Evolutionary conservation across 2,888 invertebrate genomes (phyloP).

Genomic region (Ashinkailepas kermadecensis): DNA sequence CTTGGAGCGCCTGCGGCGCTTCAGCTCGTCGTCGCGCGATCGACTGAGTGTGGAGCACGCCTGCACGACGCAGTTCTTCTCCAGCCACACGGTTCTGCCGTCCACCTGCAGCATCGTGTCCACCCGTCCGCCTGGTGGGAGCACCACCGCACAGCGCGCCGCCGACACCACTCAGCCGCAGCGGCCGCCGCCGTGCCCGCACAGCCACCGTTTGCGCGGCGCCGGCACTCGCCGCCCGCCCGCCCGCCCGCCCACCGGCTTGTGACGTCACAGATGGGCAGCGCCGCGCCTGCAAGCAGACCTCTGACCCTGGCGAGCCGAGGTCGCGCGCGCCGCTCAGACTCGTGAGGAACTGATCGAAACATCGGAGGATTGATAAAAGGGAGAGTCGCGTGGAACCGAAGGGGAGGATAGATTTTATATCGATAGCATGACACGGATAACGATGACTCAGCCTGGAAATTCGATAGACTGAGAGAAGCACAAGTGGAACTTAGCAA

Average conservation of each 20-base stretch:
- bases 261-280: not conserved
- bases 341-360: too few species aligned
- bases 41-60: slow-evolving; percentile 13
- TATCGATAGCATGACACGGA: too few species aligned
- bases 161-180: not conserved
- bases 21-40: not conserved
- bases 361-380: too few species aligned
- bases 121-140: not conserved
- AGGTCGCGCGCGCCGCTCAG: not conserved
- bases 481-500: too few species aligned
- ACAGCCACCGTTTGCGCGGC: not conserved
- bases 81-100: slow-evolving; percentile 2
- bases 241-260: not conserved
- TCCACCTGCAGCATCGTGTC: slow-evolving; percentile 11
- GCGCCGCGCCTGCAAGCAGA: not conserved
- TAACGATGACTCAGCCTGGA: too few species aligned
- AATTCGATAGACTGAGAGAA: too few species aligned
- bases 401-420: too few species aligned
- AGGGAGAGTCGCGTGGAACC: too few species aligned
- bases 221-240: not conserved
- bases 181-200: not conserved
- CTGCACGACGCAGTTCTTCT: slow-evolving; percentile 3
- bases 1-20: slow-evolving; percentile 6
- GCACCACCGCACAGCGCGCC: not conserved
- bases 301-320: not conserved